Conservation (phyloP, 2,888 invertebrate species). For the Ichneumoninae sp. region DNA sequence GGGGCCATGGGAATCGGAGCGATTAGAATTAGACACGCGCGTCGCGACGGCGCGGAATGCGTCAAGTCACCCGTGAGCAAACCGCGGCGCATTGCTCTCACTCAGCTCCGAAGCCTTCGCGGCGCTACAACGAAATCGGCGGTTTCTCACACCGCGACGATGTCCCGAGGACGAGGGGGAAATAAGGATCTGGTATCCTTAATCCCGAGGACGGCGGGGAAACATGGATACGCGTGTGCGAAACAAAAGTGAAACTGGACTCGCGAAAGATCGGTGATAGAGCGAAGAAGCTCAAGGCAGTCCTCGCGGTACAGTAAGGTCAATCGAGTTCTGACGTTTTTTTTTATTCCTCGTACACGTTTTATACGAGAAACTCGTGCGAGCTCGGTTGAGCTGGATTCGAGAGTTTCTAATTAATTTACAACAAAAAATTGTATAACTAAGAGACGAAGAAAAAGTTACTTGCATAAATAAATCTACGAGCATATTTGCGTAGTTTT, state of each 20-base stretch:
- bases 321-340: neutral
- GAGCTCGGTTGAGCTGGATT: too few species aligned
- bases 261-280: neutral
- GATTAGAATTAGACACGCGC: constrained; percentile 71
- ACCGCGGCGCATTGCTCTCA: constrained; percentile 25
- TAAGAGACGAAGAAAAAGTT: too few species aligned
- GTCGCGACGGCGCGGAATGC: constrained; percentile 70
- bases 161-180: neutral
- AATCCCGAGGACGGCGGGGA: neutral
- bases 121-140: constrained; percentile 17
- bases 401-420: too few species aligned
- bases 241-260: neutral
- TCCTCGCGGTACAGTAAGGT: neutral
- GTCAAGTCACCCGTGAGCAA: constrained; percentile 65
- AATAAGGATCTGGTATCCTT: neutral
- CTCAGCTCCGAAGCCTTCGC: neutral
- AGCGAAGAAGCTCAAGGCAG: neutral
- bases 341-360: too few species aligned
- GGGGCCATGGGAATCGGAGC: constrained; percentile 71
- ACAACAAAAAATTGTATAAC: too few species aligned
- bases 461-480: too few species aligned
- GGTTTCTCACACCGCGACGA: neutral
- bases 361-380: too few species aligned
- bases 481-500: too few species aligned
- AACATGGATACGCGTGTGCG: constrained; percentile 20